These are phyloP conservation scores for Colostygia pectinataria DNA, from an alignment of 2,888 invertebrate genomes.

Conservation along the genomic window DNA sequence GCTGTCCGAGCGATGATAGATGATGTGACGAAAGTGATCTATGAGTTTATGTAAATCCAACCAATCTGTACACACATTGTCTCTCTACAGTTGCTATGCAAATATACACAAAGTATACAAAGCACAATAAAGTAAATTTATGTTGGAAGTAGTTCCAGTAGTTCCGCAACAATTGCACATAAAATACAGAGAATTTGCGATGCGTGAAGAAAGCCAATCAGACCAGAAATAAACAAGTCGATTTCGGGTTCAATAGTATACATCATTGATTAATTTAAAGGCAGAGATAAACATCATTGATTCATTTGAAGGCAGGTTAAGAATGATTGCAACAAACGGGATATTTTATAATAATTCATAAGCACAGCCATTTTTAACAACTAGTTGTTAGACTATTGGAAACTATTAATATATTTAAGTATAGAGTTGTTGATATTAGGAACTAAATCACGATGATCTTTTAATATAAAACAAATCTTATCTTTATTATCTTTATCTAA, in stretches of 20 bases:
- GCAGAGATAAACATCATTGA: too few relatives aligned
- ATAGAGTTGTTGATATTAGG: too few relatives aligned
- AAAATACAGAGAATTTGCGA: constrained; percentile 25
- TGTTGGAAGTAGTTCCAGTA: constrained; percentile 1
- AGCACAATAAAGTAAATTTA: neutral
- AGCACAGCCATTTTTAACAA: too few relatives aligned
- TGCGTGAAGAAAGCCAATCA: constrained; percentile 32
- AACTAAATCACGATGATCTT: too few relatives aligned
- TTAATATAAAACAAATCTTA: too few relatives aligned
- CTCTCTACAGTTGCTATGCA: constrained; percentile 13
- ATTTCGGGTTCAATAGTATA: constrained; percentile 29
- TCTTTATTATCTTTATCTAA: too few relatives aligned
- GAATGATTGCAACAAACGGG: too few relatives aligned
- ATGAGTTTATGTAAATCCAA: constrained; percentile 37
- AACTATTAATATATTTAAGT: too few relatives aligned
- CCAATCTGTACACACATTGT: neutral
- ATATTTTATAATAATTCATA: too few relatives aligned
- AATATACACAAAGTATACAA: constrained; percentile 6
- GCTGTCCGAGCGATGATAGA: constrained; percentile 48
- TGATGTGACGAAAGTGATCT: constrained; percentile 47
- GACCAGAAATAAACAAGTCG: constrained; percentile 33
- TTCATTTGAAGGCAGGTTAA: too few relatives aligned
- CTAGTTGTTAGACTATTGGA: too few relatives aligned
- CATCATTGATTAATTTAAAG: constrained; percentile 3
- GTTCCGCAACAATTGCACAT: constrained; percentile 29